Conservation (phyloP, 2,113 vertebrate genomes). For the Hippocampus guttulatus region DNA sequence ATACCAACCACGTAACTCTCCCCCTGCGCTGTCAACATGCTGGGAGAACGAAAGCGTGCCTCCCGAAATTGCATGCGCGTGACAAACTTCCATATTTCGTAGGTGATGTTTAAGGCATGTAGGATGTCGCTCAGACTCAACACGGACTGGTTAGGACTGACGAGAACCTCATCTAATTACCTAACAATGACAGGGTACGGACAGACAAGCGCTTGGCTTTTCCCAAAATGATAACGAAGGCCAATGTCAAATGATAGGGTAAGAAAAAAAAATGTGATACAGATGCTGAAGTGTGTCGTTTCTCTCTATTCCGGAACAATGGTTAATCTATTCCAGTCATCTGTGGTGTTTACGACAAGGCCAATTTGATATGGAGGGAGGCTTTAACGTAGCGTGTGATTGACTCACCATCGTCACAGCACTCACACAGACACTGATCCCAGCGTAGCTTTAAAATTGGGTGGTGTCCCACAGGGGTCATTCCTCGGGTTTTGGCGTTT, state of each 20-base stretch:
- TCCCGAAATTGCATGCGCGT: constrained; percentile 6
- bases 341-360: constrained; percentile 41
- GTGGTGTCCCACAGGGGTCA: background rate
- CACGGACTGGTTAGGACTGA: constrained; percentile 13
- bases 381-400: constrained; percentile 10
- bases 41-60: constrained; percentile 5
- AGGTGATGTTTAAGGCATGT: background rate
- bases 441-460: background rate
- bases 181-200: constrained; percentile 48
- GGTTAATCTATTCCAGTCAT: constrained; percentile 28
- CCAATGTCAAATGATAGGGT: constrained; percentile 44
- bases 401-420: constrained; percentile 1
- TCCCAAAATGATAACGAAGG: constrained; percentile 33
- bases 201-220: constrained; percentile 19
- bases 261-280: constrained; percentile 15
- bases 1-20: constrained; percentile 42
- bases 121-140: constrained; percentile 20
- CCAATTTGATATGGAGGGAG: constrained; percentile 3
- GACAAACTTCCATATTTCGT: constrained; percentile 14
- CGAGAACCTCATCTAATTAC: constrained; percentile 29
- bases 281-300: constrained; percentile 10
- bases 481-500: background rate
- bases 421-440: background rate
- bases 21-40: constrained; percentile 39
- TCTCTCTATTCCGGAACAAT: constrained; percentile 26